phyloP scores from a whole-genome alignment of 2,113 vertebrate species.

The Cottus gobio region DNA sequence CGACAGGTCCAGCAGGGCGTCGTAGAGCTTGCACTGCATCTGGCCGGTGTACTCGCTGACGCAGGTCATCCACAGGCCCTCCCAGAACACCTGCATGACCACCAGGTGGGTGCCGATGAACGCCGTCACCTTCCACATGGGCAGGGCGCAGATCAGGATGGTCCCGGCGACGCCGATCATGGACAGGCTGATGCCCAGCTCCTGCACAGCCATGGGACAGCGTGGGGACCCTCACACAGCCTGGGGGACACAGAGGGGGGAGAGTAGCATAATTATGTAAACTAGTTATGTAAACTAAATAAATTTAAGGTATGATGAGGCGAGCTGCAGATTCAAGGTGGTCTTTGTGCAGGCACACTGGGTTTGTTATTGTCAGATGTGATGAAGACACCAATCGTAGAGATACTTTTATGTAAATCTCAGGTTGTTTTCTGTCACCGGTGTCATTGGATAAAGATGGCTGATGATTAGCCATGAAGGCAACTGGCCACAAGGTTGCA shows the following conservation, averaged over 20 bases:
- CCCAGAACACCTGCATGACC: slow-evolving; percentile 91
- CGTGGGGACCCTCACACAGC: background rate
- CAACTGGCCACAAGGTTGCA: slow-evolving; percentile 47
- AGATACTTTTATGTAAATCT: background rate
- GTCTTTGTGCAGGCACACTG: background rate
- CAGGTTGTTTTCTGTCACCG: background rate
- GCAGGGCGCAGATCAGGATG: slow-evolving; percentile 88
- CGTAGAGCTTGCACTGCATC: slow-evolving; percentile 90
- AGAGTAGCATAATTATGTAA: background rate
- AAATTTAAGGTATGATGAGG: background rate
- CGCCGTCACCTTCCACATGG: slow-evolving; percentile 91
- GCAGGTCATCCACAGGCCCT: slow-evolving; percentile 91
- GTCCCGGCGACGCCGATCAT: slow-evolving; percentile 84
- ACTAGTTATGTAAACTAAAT: background rate
- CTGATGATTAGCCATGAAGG: background rate
- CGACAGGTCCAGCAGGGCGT: slow-evolving; percentile 87
- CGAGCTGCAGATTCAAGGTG: background rate
- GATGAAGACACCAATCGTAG: background rate
- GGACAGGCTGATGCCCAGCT: slow-evolving; percentile 85
- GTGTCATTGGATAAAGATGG: background rate
- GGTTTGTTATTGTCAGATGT: background rate
- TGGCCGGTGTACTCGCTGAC: slow-evolving; percentile 88
- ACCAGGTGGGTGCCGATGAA: slow-evolving; percentile 89
- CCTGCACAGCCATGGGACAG: slow-evolving; percentile 82
- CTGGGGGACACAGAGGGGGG: slow-evolving; percentile 21